phyloP scores from a whole-genome alignment of 2,113 vertebrate species.

The Paedocypris sp. region DNA sequence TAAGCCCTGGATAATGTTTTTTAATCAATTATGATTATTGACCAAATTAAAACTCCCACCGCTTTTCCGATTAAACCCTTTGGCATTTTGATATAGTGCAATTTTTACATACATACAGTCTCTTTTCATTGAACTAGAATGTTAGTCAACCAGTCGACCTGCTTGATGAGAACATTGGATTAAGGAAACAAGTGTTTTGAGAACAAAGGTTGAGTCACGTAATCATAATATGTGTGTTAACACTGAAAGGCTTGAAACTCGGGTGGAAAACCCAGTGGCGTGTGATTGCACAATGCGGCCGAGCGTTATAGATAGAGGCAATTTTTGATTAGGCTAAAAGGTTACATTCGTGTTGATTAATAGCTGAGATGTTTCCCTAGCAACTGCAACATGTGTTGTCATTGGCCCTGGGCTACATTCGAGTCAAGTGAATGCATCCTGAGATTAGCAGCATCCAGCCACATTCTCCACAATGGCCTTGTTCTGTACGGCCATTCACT shows the following conservation, averaged over 20 bases:
- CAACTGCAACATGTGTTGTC: conserved; percentile 19
- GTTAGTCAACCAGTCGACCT: no score
- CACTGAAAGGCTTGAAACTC: conserved; percentile 7
- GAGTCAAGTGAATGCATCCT: conserved; percentile 4
- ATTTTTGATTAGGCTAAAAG: conserved; percentile 18
- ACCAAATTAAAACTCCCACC: no score
- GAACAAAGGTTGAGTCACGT: no score
- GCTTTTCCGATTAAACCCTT: no score
- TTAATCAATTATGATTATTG: no score
- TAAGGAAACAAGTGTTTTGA: no score
- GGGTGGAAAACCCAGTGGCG: background rate
- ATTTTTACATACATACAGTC: no score
- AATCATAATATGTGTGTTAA: no score
- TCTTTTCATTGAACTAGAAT: no score
- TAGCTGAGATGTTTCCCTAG: conserved; percentile 11
- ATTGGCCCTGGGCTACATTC: conserved; percentile 2
- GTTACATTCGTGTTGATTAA: conserved; percentile 11
- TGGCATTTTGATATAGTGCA: no score
- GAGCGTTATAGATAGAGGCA: conserved; percentile 5
- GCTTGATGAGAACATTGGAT: no score
- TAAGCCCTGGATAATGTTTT: no score
- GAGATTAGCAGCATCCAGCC: background rate
- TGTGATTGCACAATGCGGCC: conserved; percentile 10
- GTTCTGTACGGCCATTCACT: background rate
- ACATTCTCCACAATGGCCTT: background rate